Evolutionary conservation across 1,140 invertebrate species (phyloP), one percentile per base, ranked within the genome.

Genomic region (Achroia grisella): DNA sequence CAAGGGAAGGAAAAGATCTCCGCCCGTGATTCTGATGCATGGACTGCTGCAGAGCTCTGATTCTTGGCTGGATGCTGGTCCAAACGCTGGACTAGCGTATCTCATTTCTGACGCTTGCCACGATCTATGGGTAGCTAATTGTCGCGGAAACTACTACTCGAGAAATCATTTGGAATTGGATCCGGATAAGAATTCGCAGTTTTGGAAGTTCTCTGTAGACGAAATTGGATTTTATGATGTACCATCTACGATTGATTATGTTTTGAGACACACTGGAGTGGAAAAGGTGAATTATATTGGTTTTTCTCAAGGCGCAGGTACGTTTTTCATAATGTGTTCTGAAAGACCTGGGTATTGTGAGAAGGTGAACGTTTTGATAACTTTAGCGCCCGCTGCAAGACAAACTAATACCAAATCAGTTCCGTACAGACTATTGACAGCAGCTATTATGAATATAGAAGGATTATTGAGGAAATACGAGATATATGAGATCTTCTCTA

Each of bases 121-220:
- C 51, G 94, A 95, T 74, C 90, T 95, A 10, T 94, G 92, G 92
- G 61, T 93, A 41, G 90, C 90, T 0, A 94, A 94, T 63, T 81
- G 86, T 4, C 81, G 93, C 43, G 92, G 92, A 0, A 93, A 90
- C 52, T 78, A 72, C 11, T 92, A 93, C 62, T 90, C 89, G 0
- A 82, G 86, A 48, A 79, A 82, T 41, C 90, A 91, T 65, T 66
- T 74, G 1, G 69, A 49, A 1, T 81, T 86, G 36, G 84, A 73
- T 71, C 84, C 87, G 10, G 88, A 91, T 56, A 79, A 89, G 34
- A 67, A 87, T 11, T 35, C 61, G 5, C 55, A 69, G 0, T 89
- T 85, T 51, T 89, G 87, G 87, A 44, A 86, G n/a, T 88, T 88
- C 10, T 74, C 67, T 8, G 87, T 88, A 56, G 91, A 95, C 41